A percentile compares a stretch with the other conserved stretches of the same genome.
phyloP scores from a whole-genome alignment of 2,797 vertebrate genomes.

The Taenioides sp. region DNA sequence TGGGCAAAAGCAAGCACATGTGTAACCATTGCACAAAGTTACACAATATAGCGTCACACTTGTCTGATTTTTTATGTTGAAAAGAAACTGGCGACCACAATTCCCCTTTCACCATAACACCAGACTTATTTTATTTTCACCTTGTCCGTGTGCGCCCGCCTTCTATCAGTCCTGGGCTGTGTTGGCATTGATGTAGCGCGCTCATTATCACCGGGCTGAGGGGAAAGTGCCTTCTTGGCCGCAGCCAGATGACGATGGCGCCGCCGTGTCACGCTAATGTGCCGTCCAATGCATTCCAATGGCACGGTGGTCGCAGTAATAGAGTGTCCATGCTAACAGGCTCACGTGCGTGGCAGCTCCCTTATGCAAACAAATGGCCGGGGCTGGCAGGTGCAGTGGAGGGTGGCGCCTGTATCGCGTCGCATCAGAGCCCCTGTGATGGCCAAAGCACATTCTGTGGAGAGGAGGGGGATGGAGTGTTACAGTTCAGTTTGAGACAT shows the following conservation, averaged over 20 bases:
- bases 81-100: background rate
- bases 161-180: conserved; percentile 41
- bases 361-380: conserved; percentile 73
- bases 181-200: conserved; percentile 68
- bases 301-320: conserved; percentile 42
- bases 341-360: conserved; percentile 54
- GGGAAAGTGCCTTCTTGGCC: conserved; percentile 62
- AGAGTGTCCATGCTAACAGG: conserved; percentile 52
- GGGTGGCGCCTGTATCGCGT: conserved; percentile 62
- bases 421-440: conserved; percentile 54
- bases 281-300: conserved; percentile 36
- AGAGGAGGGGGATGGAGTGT: background rate
- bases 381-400: conserved; percentile 59
- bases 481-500: conserved; percentile 37
- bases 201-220: conserved; percentile 67
- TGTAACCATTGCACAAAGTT: background rate
- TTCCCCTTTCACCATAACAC: background rate
- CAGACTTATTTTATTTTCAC: background rate
- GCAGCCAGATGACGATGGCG: conserved; percentile 40
- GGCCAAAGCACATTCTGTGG: conserved; percentile 34
- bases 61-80: background rate
- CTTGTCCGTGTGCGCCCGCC: conserved; percentile 21
- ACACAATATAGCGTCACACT: background rate
- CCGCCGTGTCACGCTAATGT: conserved; percentile 43
- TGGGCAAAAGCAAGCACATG: background rate